A percentile compares a stretch with the other conserved stretches of the same genome.
Conservation (phyloP, 2,888 invertebrate species). For the Sussaba pulchella region DNA sequence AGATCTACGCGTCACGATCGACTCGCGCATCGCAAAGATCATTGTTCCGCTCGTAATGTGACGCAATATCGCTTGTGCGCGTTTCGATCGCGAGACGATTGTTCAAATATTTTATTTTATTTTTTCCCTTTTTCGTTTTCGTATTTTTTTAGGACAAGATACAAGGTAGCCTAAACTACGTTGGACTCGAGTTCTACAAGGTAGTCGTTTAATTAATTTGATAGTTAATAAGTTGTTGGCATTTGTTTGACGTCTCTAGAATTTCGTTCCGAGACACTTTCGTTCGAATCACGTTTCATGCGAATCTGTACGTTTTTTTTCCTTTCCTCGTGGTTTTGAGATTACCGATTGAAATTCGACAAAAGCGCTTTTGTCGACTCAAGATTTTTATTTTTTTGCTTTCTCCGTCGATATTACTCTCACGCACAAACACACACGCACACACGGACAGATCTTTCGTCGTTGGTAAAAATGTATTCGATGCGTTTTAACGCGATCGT, state of each 20-base stretch:
- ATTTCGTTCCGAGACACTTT: constrained; percentile 28
- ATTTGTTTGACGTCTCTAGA: constrained; percentile 61
- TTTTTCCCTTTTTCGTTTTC: constrained; percentile 19
- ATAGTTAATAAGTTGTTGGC: constrained; percentile 72
- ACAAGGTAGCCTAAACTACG: constrained; percentile 72
- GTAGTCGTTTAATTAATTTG: constrained; percentile 72
- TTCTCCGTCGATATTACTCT: background rate
- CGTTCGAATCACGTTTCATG: constrained; percentile 24
- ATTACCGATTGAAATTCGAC: constrained; percentile 71
- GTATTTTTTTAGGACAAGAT: constrained; percentile 66
- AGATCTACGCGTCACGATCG: constrained; percentile 63
- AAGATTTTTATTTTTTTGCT: constrained; percentile 53
- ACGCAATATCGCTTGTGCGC: constrained; percentile 35
- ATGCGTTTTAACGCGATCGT: constrained; percentile 39
- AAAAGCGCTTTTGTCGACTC: constrained; percentile 73
- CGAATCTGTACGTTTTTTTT: constrained; percentile 29
- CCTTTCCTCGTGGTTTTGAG: constrained; percentile 61
- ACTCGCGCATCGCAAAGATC: constrained; percentile 54
- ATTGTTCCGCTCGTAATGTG: background rate
- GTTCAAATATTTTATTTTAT: constrained; percentile 11
- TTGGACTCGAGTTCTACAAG: constrained; percentile 72
- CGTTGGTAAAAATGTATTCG: constrained; percentile 34
- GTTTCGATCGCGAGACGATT: constrained; percentile 48
- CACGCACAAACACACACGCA: background rate
- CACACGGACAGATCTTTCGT: constrained; percentile 34